Evolutionary conservation across 2,797 vertebrate genomes (phyloP).

Genomic region (Tokudaia tokunoshimensis): DNA sequence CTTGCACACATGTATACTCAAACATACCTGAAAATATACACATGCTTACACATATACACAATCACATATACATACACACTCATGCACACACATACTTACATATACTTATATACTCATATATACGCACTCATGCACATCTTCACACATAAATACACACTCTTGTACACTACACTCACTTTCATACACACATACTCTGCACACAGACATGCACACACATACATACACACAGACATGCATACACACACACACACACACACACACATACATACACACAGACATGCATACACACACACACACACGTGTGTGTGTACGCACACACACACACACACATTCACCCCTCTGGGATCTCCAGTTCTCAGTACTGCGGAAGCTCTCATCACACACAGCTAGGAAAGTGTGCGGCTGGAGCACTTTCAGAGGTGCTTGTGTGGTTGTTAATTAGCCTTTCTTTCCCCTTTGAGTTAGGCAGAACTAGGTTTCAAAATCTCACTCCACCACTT

Average conservation of each 20-base stretch:
- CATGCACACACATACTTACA: neutral
- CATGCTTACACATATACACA: neutral
- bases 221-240: neutral
- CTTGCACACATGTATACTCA: neutral
- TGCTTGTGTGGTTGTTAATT: neutral
- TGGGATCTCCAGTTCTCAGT: neutral
- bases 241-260: neutral
- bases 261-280: neutral
- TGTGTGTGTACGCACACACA: neutral
- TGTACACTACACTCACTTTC: too few species aligned
- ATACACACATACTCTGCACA: too few species aligned
- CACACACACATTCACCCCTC: neutral
- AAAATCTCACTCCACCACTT: conserved; percentile 1
- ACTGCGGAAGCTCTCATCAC: neutral
- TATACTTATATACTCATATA: neutral
- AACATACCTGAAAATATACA: neutral
- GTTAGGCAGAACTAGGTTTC: conserved; percentile 55
- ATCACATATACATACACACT: neutral
- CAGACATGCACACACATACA: neutral
- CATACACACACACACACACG: neutral
- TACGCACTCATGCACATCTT: too few species aligned
- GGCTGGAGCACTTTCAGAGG: neutral
- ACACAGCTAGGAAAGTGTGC: neutral
- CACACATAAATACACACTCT: neutral
- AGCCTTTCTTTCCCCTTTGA: neutral